Conservation (phyloP, 2,113 vertebrate species). For the Chunga burmeisteri region DNA sequence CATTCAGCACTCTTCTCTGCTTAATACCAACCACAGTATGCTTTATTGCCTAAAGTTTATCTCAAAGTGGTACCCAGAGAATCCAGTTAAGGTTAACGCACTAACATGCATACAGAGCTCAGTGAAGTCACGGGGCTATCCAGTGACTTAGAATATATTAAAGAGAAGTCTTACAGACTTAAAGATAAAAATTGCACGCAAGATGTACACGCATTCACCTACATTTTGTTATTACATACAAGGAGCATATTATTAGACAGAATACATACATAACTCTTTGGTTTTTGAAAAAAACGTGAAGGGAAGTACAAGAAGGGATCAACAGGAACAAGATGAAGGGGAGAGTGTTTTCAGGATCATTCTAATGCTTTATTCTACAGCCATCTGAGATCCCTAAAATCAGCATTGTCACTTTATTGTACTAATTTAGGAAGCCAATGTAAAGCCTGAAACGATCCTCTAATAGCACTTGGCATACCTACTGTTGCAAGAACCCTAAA, state of each 20-base stretch:
- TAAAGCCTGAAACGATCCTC: neutral
- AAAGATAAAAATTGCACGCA: neutral
- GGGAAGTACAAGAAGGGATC: neutral
- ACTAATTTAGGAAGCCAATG: too few relatives aligned
- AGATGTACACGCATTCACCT: neutral
- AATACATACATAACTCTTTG: neutral
- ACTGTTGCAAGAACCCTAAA: neutral
- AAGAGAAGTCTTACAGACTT: neutral
- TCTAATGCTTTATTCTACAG: neutral
- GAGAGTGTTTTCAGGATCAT: neutral
- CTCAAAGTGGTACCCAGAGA: neutral
- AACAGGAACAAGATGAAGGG: neutral
- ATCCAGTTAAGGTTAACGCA: neutral
- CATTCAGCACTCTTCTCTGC: neutral
- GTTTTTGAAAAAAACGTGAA: neutral
- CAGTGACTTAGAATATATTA: neutral
- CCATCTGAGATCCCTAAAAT: neutral
- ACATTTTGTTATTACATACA: neutral
- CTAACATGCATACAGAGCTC: accelerated
- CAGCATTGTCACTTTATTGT: neutral
- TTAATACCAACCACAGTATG: neutral
- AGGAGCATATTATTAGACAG: neutral
- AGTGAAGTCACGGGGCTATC: neutral
- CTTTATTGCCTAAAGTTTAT: neutral
- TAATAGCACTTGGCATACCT: neutral